Conservation (phyloP, 2,888 invertebrate genomes). For the Amphipoea lucens region DNA sequence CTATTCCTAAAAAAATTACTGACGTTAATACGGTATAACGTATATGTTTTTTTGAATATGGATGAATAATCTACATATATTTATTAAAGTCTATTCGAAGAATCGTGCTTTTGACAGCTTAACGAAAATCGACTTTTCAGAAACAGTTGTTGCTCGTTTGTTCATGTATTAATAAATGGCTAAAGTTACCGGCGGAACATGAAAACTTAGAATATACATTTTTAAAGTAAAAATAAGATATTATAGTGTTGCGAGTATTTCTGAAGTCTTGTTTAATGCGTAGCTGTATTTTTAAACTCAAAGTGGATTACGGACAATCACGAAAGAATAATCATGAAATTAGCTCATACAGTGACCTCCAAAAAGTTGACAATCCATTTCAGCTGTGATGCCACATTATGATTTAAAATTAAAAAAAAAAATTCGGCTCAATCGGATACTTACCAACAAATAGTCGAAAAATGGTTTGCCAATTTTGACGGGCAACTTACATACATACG, state of each 20-base stretch:
- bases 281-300: neutral
- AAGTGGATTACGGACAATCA: neutral
- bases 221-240: neutral
- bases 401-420: no score
- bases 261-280: neutral
- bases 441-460: no score
- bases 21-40: no score
- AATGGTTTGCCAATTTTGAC: no score
- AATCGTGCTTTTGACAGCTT: conserved; percentile 1
- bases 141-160: neutral
- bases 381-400: no score
- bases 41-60: neutral
- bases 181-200: neutral
- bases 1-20: no score
- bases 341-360: neutral
- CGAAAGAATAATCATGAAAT: neutral
- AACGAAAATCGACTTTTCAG: neutral
- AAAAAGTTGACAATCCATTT: no score
- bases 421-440: no score
- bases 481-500: no score
- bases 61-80: neutral
- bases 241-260: neutral
- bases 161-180: neutral
- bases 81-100: neutral
- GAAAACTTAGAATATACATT: neutral